Base-by-base conservation (phyloP, 1,140 invertebrate species). In the Laupala kohalensis region DNA sequence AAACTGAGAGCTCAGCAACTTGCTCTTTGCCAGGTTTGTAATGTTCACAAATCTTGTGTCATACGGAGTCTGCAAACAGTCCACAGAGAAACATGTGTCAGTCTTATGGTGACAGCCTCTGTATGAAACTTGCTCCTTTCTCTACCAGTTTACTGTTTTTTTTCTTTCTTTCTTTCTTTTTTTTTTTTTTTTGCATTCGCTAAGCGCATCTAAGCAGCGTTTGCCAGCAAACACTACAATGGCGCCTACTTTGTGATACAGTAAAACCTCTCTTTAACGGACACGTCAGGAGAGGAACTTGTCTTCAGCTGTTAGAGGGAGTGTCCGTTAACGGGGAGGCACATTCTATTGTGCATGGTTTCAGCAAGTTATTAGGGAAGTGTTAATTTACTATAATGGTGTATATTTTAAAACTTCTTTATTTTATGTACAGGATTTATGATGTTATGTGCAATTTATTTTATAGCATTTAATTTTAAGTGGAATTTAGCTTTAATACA, bases 21-120 rank as follows among this genome's bases (percentile, higher is more conserved):
- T 73, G 67, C 85, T 84, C 12, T 84, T 80, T 64, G 86, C 83
- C 66, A 88, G 75, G 68, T 87, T 87, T 73, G 86, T 84, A 64
- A 88, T 80, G 15, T 84, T 87, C 69, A 86, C 83, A 78, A 87
- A 86, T 37, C 86, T 76, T 78, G 87, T 87, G 73, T 87, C 85
- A 73, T 83, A 83, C 6, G 82, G 78, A 80, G 85, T 82, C 81
- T 84, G 19, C 9, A 53, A 53, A 53, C 37, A 53, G 37, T 9
- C 37, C 37, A 53, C 9, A 53, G 37, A 53, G 37, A 53, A 19
- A 53, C 4, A 19, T 13, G 19, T 53, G 4, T 53, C 9, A 2
- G 30, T 4, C 9, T 53, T 53, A 53, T 53, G 37, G 4, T 53
- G n/a, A n/a, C n/a, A n/a, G n/a, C n/a, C n/a, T n/a, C n/a, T n/a